These are phyloP conservation scores for Oncorhynchus nerka DNA, from an alignment of 2,113 vertebrate genomes.

Conservation along the genomic window DNA sequence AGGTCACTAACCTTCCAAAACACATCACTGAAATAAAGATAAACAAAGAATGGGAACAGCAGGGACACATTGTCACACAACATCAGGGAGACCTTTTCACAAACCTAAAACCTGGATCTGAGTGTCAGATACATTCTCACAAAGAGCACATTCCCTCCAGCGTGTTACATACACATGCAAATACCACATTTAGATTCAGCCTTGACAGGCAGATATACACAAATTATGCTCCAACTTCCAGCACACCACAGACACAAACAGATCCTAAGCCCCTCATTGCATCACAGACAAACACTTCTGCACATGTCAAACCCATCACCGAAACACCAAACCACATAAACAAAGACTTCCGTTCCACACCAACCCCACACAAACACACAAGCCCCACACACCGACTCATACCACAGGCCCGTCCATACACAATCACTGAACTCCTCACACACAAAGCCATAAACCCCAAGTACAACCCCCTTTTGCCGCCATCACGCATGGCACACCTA, in stretches of 20 bases:
- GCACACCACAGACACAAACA: conserved; percentile 6
- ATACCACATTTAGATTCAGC: conserved; percentile 29
- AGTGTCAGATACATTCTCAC: neutral
- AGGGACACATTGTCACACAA: conserved; percentile 14
- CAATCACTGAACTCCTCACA: conserved; percentile 4
- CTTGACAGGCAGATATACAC: conserved; percentile 31
- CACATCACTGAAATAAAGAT: conserved; percentile 55
- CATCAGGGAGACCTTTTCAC: conserved; percentile 26
- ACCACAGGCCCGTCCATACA: neutral
- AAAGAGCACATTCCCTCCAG: conserved; percentile 29
- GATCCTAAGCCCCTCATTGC: conserved; percentile 22
- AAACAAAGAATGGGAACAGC: conserved; percentile 35
- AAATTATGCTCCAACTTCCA: conserved; percentile 16
- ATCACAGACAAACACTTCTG: conserved; percentile 3
- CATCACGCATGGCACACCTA: conserved; percentile 31
- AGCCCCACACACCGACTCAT: conserved; percentile 10
- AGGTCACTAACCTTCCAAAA: conserved; percentile 52
- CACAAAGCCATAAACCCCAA: conserved; percentile 8
- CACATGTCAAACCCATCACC: neutral
- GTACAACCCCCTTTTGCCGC: conserved; percentile 24
- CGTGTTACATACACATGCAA: conserved; percentile 34
- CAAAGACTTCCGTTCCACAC: conserved; percentile 14
- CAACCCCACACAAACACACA: conserved; percentile 15
- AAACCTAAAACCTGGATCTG: conserved; percentile 6
- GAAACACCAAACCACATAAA: conserved; percentile 13